Evolutionary conservation across 2,888 invertebrate species (phyloP).

Genomic region (Tipula confusa): DNA sequence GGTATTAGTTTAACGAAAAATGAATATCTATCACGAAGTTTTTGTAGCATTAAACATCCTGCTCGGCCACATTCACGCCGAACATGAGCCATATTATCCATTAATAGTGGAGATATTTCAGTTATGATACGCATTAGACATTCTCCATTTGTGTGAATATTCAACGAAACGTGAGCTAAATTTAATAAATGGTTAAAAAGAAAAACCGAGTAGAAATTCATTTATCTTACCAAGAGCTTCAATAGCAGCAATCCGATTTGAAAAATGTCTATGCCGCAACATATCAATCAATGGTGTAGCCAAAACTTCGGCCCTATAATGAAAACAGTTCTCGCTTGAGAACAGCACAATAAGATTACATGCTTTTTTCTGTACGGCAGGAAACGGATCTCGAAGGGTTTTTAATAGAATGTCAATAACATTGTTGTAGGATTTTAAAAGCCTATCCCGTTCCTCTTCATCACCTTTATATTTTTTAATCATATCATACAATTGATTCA

Average conservation of each 20-base stretch:
- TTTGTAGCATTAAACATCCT: constrained; percentile 72
- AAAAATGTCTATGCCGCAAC: constrained; percentile 77
- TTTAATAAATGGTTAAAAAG: background rate
- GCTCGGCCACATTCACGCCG: constrained; percentile 71
- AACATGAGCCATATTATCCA: constrained; percentile 78
- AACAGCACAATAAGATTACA: constrained; percentile 67
- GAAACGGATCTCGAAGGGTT: constrained; percentile 71
- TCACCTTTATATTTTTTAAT: constrained; percentile 60
- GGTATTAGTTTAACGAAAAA: constrained; percentile 84
- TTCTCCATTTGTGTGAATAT: constrained; percentile 62
- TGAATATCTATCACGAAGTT: constrained; percentile 80
- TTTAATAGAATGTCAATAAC: constrained; percentile 66
- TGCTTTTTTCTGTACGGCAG: constrained; percentile 73
- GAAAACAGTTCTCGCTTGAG: constrained; percentile 66
- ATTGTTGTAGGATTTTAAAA: constrained; percentile 51
- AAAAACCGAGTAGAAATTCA: constrained; percentile 29
- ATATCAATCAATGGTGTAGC: constrained; percentile 68
- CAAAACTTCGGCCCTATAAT: constrained; percentile 67
- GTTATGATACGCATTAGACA: constrained; percentile 67
- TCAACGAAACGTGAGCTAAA: constrained; percentile 62
- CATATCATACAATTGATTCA: constrained; percentile 63
- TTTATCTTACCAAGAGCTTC: constrained; percentile 61
- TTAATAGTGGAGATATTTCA: constrained; percentile 80
- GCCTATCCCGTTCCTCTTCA: constrained; percentile 51
- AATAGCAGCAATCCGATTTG: constrained; percentile 69